Evolutionary conservation across 1,140 invertebrate species (phyloP).

Genomic region (Oppia nitens): DNA sequence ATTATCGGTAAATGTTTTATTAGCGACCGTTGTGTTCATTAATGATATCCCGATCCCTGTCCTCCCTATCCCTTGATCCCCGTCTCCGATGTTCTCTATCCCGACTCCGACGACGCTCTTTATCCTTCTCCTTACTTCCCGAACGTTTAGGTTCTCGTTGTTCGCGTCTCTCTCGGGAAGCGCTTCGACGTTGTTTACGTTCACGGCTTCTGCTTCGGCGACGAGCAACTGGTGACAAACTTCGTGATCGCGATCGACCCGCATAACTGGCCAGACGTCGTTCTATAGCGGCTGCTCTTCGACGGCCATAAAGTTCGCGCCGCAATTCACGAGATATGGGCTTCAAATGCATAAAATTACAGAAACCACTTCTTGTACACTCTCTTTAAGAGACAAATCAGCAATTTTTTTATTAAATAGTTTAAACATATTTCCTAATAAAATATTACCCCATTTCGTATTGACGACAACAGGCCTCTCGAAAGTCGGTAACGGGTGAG

Average conservation of each 20-base stretch:
- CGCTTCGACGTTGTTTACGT: not conserved
- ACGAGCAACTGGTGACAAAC: no score
- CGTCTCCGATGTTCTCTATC: constrained; percentile 1
- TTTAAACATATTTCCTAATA: constrained; percentile 6
- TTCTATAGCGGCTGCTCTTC: constrained; percentile 20
- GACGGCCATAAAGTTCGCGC: constrained; percentile 51
- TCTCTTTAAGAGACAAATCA: constrained; percentile 40
- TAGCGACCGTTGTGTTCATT: not conserved
- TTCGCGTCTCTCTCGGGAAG: not conserved
- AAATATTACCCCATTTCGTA: constrained; percentile 80
- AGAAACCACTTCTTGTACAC: constrained; percentile 93
- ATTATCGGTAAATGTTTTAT: no score
- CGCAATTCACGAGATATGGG: constrained; percentile 85
- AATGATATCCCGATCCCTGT: not conserved
- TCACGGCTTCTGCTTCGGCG: not conserved
- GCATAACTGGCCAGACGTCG: constrained; percentile 4
- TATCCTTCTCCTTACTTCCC: not conserved
- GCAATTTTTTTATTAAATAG: not conserved
- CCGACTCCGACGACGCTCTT: not conserved
- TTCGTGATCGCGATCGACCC: not conserved
- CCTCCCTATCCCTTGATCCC: not conserved
- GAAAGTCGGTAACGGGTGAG: constrained; percentile 94
- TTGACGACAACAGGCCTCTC: constrained; percentile 95
- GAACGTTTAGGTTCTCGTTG: no score
- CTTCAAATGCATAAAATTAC: constrained; percentile 99